Base-by-base conservation (phyloP, 2,113 vertebrate genomes). In the Budorcas taxicolor region DNA sequence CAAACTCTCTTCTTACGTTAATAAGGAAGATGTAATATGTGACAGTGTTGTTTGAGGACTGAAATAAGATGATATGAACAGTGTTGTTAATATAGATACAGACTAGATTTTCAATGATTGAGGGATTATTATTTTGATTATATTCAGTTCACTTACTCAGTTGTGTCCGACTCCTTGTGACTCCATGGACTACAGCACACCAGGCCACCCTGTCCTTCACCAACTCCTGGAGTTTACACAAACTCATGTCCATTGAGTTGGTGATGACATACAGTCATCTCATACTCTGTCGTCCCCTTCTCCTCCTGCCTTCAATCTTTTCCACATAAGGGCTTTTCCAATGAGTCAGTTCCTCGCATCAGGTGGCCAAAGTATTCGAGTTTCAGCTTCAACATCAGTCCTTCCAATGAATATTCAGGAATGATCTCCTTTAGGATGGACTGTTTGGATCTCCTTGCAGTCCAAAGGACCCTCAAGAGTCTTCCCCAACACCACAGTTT, bases 171-270 rank as follows among this genome's bases (percentile, higher is more conserved):
- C n/a, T 71, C n/a, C 21, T 71, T 36, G n/a, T 1, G 1, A 71
- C n/a, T 2, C 19, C n/a, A 36, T 23, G 19, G 19, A 71, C 19
- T 36, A 36, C 17, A 21, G 17, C n/a, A 71, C 0, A 0, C 17
- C n/a, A 71, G 19, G 67, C 67, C 3, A 0, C 67, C 67, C 19
- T 71, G 10, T 40, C 67, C 19, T 23, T 71, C 1, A 1, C n/a
- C 10, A 40, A 13, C n/a, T 40, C n/a, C n/a, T 11, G 19, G 3
- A 71, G 10, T 71, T 23, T 40, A 71, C 5, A 0, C 67, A 71
- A 71, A 40, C n/a, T 71, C 67, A 40, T 40, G n/a, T 40, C 19
- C 19, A 40, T 71, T 23, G 19, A 71, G n/a, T 71, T 5, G 5
- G 1, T 71, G n/a, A 71, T 71, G 19, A 5, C n/a, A 71, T 71